Evolutionary conservation across 2,888 invertebrate species (phyloP), one percentile per base, ranked within the genome.

Genomic region (Stegana nigrithorax): DNA sequence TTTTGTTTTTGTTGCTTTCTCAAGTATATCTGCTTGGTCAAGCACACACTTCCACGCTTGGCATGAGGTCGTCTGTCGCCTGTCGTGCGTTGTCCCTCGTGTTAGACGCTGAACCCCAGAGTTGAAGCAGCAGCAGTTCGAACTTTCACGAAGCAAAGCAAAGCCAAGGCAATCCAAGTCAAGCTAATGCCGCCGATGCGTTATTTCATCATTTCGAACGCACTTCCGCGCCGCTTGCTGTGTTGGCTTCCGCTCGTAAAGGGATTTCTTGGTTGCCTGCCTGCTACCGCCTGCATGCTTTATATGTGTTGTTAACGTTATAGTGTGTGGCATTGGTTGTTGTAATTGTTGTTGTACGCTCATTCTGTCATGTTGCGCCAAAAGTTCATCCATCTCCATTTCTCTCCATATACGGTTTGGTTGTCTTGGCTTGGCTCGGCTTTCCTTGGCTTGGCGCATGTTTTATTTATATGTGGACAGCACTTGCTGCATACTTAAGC

Each of bases 311-410:
- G n/a, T n/a, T n/a, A n/a, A n/a, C n/a, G n/a, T n/a, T n/a, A n/a
- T n/a, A n/a, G n/a, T n/a, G n/a, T 25, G 50, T 23, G 12, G 27
- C 50, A n/a, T 6, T 36, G 25, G 29, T 29, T 27, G n/a, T 21
- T 32, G 39, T 51, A n/a, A n/a, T n/a, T n/a, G n/a, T n/a, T n/a
- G n/a, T n/a, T n/a, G n/a, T n/a, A n/a, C n/a, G n/a, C n/a, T n/a
- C n/a, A n/a, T 56, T 64, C 78, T 80, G 80, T 80, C 76, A 80
- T 80, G 76, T 80, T 80, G 72, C 72, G 77, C 78, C 80, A 78
- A 63, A 76, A 77, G 80, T 79, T 80, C 76, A 77, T 77, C 78
- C 80, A 77, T 77, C 76, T 78, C 73, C 68, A 68, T n/a, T n/a
- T n/a, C n/a, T n/a, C n/a, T n/a, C n/a, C n/a, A n/a, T n/a, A n/a